Base-by-base conservation (phyloP, 2,888 invertebrate species). In the Calliphora vomitoria region DNA sequence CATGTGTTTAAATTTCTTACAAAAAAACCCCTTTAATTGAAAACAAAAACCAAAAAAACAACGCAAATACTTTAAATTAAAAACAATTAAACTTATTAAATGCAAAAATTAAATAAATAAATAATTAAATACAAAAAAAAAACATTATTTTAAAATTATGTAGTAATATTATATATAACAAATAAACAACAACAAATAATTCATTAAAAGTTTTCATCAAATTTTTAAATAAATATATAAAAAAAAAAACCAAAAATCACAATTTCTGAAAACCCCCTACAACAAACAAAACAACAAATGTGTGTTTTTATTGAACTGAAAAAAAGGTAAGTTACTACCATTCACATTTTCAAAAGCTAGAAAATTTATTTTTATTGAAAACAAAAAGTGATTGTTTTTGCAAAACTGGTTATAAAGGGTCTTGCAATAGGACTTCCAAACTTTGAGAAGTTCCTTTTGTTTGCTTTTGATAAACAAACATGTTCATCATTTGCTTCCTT, bases 181-280 rank as follows among this genome's bases (percentile, higher is more conserved):
- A 60, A 47, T 38, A 18, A 82, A 68, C 58, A 72, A 31, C 20
- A 58, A 68, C 44, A 58, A 38, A 35, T 35, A 35, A 4, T 82
- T 82, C 58, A 75, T 58, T 25, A 44, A 44, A 82, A 78, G 66
- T 78, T 66, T 80, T 75, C 82, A 74, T 75, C n/a, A 82, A 68
- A 82, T 60, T 76, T 82, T 82, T 75, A 69, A 75, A 69, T 82
- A 76, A 82, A 82, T 60, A 66, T 75, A 58, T 13, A 58, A 25
- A 58, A 53, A 62, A 58, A 25, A 58, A 53, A 62, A 75, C 47
- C 69, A 81, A 76, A 64, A 71, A 64, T 74, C 78, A 88, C 75
- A 82, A 74, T 84, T 84, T 88, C 85, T 74, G 79, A 75, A 88
- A 88, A 85, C 44, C 58, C 82, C 68, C 75, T 53, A 82, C 81